These are phyloP conservation scores for Formica exsecta DNA, from an alignment of 1,140 invertebrate species.

Conservation along the genomic window DNA sequence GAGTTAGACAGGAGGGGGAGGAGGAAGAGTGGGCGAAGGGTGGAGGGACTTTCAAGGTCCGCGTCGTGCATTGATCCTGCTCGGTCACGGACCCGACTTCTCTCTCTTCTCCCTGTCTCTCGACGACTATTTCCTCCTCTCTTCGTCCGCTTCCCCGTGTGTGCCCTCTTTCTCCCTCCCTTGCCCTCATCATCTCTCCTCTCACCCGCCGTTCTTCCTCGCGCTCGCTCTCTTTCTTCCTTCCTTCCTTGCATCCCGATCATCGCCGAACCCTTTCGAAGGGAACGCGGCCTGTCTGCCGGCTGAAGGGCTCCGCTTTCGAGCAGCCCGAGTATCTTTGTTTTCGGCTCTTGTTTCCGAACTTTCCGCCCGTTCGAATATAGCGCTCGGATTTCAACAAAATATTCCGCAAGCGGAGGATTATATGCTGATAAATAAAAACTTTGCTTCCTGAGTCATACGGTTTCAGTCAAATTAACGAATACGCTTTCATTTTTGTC, in stretches of 20 bases:
- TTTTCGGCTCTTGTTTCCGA: slow-evolving; percentile 57
- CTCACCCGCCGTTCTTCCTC: slow-evolving; percentile 43
- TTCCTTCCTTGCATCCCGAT: slow-evolving; percentile 28
- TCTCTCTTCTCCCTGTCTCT: slow-evolving; percentile 66
- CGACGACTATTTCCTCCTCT: slow-evolving; percentile 36
- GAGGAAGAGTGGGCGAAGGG: slow-evolving; percentile 45
- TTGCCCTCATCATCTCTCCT: slow-evolving; percentile 11
- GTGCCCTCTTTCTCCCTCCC: slow-evolving; percentile 22
- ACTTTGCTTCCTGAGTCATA: neutral
- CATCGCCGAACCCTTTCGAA: slow-evolving; percentile 54
- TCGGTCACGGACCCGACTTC: slow-evolving; percentile 84
- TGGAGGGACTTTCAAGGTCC: slow-evolving; percentile 83
- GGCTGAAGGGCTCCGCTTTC: slow-evolving; percentile 37
- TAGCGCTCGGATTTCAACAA: neutral
- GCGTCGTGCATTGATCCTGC: slow-evolving; percentile 85
- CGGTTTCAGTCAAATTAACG: neutral
- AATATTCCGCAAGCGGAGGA: neutral
- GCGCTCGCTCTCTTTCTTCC: neutral
- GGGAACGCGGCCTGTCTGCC: slow-evolving; percentile 38
- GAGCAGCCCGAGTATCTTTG: slow-evolving; percentile 34
- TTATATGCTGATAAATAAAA: slow-evolving; percentile 6
- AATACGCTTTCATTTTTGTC: neutral
- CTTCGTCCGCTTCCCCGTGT: slow-evolving; percentile 42
- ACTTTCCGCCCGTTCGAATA: slow-evolving; percentile 24
- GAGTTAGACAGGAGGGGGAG: slow-evolving; percentile 48